Evolutionary conservation across 2,888 invertebrate genomes (phyloP).

Genomic region (Nineta flava): DNA sequence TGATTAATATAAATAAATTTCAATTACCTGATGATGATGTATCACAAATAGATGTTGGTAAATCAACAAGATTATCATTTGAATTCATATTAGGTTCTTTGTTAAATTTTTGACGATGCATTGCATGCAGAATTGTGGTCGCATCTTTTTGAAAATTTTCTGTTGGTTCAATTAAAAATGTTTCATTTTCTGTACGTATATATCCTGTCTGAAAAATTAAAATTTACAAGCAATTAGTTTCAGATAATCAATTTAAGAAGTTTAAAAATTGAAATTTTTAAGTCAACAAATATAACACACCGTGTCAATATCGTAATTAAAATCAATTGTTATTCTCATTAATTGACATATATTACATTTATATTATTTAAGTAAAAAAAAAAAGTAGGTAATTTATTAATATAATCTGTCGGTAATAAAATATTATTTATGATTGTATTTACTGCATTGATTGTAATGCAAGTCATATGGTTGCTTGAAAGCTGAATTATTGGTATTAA

Average conservation of each 20-base stretch:
- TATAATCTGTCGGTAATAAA: no score
- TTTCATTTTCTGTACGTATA: constrained; percentile 46
- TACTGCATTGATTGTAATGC: no score
- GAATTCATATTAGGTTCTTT: constrained; percentile 17
- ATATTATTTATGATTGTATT: no score
- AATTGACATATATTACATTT: neutral
- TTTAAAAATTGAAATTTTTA: no score
- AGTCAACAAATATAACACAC: no score
- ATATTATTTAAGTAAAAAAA: no score
- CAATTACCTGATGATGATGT: neutral
- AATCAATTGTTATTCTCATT: neutral
- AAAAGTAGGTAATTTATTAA: no score
- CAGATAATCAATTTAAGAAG: no score
- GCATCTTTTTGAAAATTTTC: constrained; percentile 30
- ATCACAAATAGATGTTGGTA: neutral
- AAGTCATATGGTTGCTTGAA: no score
- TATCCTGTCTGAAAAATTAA: constrained; percentile 41
- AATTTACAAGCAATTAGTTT: constrained; percentile 16
- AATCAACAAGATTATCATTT: neutral
- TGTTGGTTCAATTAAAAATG: constrained; percentile 49
- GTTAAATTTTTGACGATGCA: constrained; percentile 32
- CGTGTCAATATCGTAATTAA: no score
- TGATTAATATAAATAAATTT: neutral
- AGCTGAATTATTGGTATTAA: no score
- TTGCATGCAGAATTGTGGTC: constrained; percentile 25